Percentiles rank a stretch among this genome's conserved stretches.
Conservation (phyloP, 2,797 vertebrate species). For the Galaxias olidus region DNA sequence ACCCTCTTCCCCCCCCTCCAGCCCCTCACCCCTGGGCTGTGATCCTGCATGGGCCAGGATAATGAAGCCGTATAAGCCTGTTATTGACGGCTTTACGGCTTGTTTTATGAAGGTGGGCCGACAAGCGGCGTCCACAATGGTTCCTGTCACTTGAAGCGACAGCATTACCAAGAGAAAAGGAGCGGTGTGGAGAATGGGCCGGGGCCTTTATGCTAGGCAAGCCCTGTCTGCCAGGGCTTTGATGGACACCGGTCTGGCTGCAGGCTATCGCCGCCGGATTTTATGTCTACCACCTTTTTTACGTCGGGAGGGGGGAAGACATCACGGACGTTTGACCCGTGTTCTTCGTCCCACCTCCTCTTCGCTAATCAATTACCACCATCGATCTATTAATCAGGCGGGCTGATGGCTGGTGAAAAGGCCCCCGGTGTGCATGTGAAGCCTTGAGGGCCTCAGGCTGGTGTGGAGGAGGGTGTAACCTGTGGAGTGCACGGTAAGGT, state of each 20-base stretch:
- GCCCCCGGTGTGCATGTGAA: slow-evolving; percentile 80
- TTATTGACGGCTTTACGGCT: slow-evolving; percentile 81
- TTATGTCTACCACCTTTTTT: slow-evolving; percentile 89
- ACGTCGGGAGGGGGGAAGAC: slow-evolving; percentile 73
- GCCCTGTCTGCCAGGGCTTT: slow-evolving; percentile 77
- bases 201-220: slow-evolving; percentile 73
- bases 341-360: slow-evolving; percentile 92
- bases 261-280: slow-evolving; percentile 91
- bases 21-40: slow-evolving; percentile 62
- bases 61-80: slow-evolving; percentile 85
- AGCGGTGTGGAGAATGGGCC: slow-evolving; percentile 64
- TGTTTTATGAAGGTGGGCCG: slow-evolving; percentile 88
- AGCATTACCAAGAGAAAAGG: slow-evolving; percentile 88
- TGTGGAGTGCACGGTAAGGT: slow-evolving; percentile 49
- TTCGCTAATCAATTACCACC: slow-evolving; percentile 95
- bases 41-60: slow-evolving; percentile 73
- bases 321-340: slow-evolving; percentile 90
- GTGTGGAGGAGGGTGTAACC: slow-evolving; percentile 70
- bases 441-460: slow-evolving; percentile 76
- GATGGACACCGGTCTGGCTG: slow-evolving; percentile 87
- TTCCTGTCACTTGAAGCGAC: slow-evolving; percentile 91
- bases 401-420: slow-evolving; percentile 90
- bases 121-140: slow-evolving; percentile 79
- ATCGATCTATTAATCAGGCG: slow-evolving; percentile 96
- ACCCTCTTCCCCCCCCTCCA: background rate